Base-by-base conservation (phyloP, 2,113 vertebrate species). In the Dendrocopos noguchii region DNA sequence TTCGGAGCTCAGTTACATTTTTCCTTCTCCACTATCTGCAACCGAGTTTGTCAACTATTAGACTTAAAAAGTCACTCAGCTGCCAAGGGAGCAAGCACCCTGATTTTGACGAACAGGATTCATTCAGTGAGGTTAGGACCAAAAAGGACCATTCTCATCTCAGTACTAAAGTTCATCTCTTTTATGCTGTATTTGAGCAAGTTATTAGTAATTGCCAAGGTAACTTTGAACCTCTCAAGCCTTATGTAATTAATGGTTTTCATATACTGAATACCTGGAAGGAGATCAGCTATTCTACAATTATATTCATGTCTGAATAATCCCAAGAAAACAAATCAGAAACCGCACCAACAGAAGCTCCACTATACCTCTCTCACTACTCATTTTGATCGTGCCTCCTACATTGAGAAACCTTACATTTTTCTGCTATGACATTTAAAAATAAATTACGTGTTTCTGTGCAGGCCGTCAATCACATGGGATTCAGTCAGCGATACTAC, bases 31-130 rank as follows among this genome's bases (percentile, higher is more conserved):
- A 25, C 83, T 78, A 5, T 42, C 53, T 80, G 64, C 84, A 83
- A 9, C 67, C 80, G 57, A 80, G 67, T 72, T 82, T 80, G 76
- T 89, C 79, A 78, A 82, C 79, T 85, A 77, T 71, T 87, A 83
- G 88, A 85, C 53, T 53, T 61, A 56, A 87, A 82, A 93, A 96
- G 79, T 95, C 91, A 78, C 29, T 56, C 71, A 81, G 68, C 50
- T 75, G 76, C 76, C 68, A 75, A 88, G 77, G 57, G 34, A 91
- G 56, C 53, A 61, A 88, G 75, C 25, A 87, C 34, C 29, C 57
- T 11, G 73, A 91, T 65, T 92, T 74, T 46, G 60, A 87, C 47
- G 88, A 68, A 92, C 28, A 90, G 79, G 79, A 92, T 96, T 87
- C 80, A 57, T 47, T 76, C 39, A 33, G 20, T 71, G 65, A 53